phyloP scores from a whole-genome alignment of 2,113 vertebrate species.

The Rafetus swinhoei region DNA sequence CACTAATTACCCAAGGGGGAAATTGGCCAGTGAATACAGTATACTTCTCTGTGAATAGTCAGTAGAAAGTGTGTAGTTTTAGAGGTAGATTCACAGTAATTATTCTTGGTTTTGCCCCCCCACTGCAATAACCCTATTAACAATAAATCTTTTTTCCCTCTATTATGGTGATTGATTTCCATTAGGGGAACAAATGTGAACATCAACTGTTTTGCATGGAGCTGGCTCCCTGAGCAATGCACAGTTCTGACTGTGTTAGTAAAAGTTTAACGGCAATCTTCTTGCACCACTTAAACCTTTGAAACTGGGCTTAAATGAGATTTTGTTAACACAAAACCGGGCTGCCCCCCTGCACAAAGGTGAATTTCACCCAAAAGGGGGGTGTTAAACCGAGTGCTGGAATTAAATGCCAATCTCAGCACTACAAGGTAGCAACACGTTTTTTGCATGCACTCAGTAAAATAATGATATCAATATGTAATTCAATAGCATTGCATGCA shows the following conservation, averaged over 20 bases:
- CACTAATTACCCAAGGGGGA: neutral
- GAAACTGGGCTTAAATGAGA: neutral
- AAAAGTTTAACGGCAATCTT: neutral
- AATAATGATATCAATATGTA: slow-evolving; percentile 63
- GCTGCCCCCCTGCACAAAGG: neutral
- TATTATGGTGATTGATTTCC: neutral
- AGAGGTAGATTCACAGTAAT: neutral
- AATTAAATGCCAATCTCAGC: neutral
- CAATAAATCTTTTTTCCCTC: neutral
- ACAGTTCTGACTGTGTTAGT: neutral
- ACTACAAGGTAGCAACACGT: neutral
- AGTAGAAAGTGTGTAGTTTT: neutral
- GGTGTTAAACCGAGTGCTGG: neutral
- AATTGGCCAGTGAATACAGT: neutral
- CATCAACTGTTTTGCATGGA: neutral
- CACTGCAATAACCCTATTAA: neutral
- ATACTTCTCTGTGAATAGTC: neutral
- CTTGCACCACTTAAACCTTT: neutral
- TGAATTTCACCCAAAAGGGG: neutral
- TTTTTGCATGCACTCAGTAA: neutral
- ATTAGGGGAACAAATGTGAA: neutral
- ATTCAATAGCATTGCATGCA: slow-evolving; percentile 72
- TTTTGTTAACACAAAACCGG: too few species aligned
- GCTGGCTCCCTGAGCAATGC: neutral
- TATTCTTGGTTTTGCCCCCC: neutral